Evolutionary conservation across 2,113 vertebrate species (phyloP).

Genomic region (Cariama cristata): DNA sequence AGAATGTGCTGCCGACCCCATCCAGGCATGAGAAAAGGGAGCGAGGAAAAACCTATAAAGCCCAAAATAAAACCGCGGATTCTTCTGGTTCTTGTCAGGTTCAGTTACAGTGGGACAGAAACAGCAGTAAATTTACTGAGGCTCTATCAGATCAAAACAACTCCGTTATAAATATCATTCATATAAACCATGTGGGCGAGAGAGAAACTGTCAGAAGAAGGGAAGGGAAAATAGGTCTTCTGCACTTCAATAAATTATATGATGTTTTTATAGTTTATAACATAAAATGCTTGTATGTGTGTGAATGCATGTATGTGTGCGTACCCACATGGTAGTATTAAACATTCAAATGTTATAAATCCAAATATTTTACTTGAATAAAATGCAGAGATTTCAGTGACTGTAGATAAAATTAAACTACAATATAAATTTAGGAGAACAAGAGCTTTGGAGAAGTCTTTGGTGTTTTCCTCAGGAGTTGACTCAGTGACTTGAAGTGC

Average conservation of each 20-base stretch:
- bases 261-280: slow-evolving; percentile 18
- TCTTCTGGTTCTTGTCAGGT: slow-evolving; percentile 65
- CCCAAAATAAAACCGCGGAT: slow-evolving; percentile 30
- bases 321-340: neutral
- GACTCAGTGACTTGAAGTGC: neutral
- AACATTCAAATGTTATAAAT: neutral
- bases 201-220: slow-evolving; percentile 28
- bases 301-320: neutral
- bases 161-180: slow-evolving; percentile 46
- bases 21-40: slow-evolving; percentile 35
- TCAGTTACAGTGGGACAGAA: slow-evolving; percentile 33
- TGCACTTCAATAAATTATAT: slow-evolving; percentile 21
- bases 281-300: neutral
- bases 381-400: neutral
- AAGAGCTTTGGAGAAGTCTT: neutral
- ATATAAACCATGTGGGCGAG: slow-evolving; percentile 21
- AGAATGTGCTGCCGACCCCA: slow-evolving; percentile 6
- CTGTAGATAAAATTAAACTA: neutral
- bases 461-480: neutral
- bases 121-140: slow-evolving; percentile 55
- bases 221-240: slow-evolving; percentile 18
- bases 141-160: slow-evolving; percentile 60
- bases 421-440: neutral
- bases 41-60: slow-evolving; percentile 38
- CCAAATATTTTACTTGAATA: neutral